These are phyloP conservation scores for Synergus gifuensis DNA, from an alignment of 2,888 invertebrate species.

Conservation along the genomic window DNA sequence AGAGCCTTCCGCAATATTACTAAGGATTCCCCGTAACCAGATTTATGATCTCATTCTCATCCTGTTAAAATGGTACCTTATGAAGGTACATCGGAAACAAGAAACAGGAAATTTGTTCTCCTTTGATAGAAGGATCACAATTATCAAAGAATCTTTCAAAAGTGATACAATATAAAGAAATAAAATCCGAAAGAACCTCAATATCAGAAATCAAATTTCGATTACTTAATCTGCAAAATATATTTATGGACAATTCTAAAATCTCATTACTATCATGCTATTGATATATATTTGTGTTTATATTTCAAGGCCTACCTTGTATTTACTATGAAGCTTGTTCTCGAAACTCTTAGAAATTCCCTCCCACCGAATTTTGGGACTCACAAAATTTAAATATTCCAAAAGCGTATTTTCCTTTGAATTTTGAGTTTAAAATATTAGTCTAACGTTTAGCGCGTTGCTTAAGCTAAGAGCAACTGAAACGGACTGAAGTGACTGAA, in stretches of 20 bases:
- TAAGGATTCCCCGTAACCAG: constrained; percentile 66
- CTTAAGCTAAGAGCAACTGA: constrained; percentile 71
- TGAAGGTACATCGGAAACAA: not conserved
- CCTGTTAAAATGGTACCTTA: not conserved
- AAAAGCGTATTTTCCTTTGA: not conserved
- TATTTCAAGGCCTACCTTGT: not conserved
- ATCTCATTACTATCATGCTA: not conserved
- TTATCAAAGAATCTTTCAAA: not conserved
- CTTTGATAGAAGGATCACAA: not conserved
- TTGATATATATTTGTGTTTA: not conserved
- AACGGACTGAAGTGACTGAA: constrained; percentile 46
- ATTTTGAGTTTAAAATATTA: constrained; percentile 17
- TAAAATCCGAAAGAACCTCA: not conserved
- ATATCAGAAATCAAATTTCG: not conserved
- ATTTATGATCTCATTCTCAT: constrained; percentile 50
- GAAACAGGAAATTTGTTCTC: not conserved
- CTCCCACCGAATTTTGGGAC: not conserved
- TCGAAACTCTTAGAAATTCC: not conserved
- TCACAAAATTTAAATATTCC: not conserved
- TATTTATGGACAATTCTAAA: not conserved
- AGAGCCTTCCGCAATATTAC: constrained; percentile 65
- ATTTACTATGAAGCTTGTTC: not conserved
- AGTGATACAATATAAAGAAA: not conserved
- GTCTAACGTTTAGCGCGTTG: constrained; percentile 59
- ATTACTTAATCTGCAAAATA: not conserved